Base-by-base conservation (phyloP, 2,113 vertebrate genomes). In the Suricata suricatta region DNA sequence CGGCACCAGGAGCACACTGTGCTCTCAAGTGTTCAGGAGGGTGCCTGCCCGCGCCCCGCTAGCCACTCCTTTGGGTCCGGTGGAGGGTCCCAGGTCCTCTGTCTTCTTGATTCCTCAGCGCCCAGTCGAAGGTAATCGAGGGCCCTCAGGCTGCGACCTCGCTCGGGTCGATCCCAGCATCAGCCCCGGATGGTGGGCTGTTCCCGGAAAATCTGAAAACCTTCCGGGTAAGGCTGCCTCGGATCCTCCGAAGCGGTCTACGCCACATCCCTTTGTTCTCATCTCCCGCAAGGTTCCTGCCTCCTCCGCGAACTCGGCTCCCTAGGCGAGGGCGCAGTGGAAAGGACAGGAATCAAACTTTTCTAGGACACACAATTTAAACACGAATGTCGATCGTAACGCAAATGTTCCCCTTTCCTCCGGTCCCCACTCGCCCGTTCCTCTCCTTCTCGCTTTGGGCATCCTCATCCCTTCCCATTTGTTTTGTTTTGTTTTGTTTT, bases 1-100 rank as follows among this genome's bases (percentile, higher is more conserved):
- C 0, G 0, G 8, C 27, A 21, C n/a, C 0, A 0, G 1, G 7
- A 4, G 0, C 25, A 31, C 44, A 82, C 2, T 14, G 8, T 0
- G 3, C 69, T 38, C 7, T 50, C 21, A 2, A 0, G 0, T 2
- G 27, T 38, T 25, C 1, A 25, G 17, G 12, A 14, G 12, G 17
- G 38, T 15, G 2, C 76, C 41, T 68, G 52, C 17, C 38, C 25
- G 17, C 0, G 2, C 1, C 10, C 21, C 0, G 4, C 71, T 50
- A 8, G 1, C 31, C 38, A n/a, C 17, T 31, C 7, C 0, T 50
- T 66, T 1, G 0, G 29, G n/a, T 74, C 25, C 33, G 47, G 13
- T 6, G 69, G 13, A 44, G 5, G 5, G 2, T 35, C 0, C 82
- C 0, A 0, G 23, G 77, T 54, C 29, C 9, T 69, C 5, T 4